A percentile compares a stretch with the other conserved stretches of the same genome.
Conservation (phyloP, 92 coral and sea anemone species). For the Siderastrea radians region DNA sequence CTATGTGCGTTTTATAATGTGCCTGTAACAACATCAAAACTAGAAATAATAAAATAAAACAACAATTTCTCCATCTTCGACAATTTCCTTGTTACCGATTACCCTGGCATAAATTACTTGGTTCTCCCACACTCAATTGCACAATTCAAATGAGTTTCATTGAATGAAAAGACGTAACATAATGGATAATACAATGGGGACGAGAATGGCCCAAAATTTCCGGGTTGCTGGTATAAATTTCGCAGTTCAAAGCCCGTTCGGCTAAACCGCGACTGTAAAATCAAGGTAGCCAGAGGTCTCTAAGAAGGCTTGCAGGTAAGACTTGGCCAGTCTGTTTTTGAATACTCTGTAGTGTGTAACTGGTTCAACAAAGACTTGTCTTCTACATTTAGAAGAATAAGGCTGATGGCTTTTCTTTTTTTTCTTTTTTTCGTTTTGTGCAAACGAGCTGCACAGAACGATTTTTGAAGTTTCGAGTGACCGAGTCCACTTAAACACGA, state of each 20-base stretch:
- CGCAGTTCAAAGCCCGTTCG: neutral
- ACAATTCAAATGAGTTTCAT: neutral
- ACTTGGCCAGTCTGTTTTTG: too few relatives aligned
- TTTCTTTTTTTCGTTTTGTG: too few relatives aligned
- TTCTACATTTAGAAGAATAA: too few relatives aligned
- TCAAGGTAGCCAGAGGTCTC: neutral
- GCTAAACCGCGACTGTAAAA: neutral
- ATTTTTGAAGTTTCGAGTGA: too few relatives aligned
- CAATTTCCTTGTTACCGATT: neutral
- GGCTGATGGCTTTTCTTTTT: too few relatives aligned
- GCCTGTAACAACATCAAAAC: too few relatives aligned
- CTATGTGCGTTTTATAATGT: too few relatives aligned
- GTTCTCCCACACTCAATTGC: neutral
- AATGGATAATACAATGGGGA: neutral
- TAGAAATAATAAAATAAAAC: neutral
- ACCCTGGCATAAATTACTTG: neutral
- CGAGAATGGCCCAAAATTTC: conserved; percentile 1
- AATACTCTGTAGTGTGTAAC: too few relatives aligned
- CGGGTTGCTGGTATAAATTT: conserved; percentile 16
- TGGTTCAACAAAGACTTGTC: too few relatives aligned
- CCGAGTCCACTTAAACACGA: too few relatives aligned
- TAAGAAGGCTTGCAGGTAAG: neutral
- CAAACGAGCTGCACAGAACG: too few relatives aligned
- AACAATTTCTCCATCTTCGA: too few relatives aligned
- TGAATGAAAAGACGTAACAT: neutral